Base-by-base conservation (phyloP, 2,113 vertebrate species). In the Beaufortia kweichowensis region DNA sequence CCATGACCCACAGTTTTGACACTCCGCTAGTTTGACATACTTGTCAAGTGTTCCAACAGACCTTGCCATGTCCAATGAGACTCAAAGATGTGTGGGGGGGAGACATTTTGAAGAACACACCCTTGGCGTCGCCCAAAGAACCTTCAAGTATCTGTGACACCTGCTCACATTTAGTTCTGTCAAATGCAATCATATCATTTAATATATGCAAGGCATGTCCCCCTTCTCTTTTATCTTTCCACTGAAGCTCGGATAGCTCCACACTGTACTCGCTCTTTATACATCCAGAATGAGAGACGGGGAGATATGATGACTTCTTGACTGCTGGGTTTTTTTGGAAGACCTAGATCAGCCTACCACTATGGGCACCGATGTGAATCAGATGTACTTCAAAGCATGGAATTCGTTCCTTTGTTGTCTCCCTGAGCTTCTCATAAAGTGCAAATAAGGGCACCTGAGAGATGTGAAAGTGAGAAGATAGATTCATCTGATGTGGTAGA, bases 101-200 rank as follows among this genome's bases (percentile, higher is more conserved):
- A 74, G 74, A 74, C 77, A 65, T 80, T 78, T 78, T 61, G 46
- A 68, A 82, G 70, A 80, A 62, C 41, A 35, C 64, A 78, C 78
- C 78, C 14, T 46, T 70, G 80, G 80, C 83, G 10, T 82, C 8
- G 75, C 64, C 82, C 33, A 29, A 46, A 2, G 15, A 14, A 56
- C 29, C 23, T 33, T 29, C 31, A 24, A 69, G 69, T 78, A 31
- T 64, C 76, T 64, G 53, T 77, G 76, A 79, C 77, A 80, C 72
- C 79, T 78, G 78, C 73, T 79, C 79, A 84, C 81, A 76, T 80
- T 81, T 77, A 82, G 75, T 19, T 39, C 53, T 57, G 81, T 77
- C 81, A 77, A 61, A 48, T 53, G 5, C 72, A 70, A 77, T 79
- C 55, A 75, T 65, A 67, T 78, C 77, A 76, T 15, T 4, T 19